phyloP scores from a whole-genome alignment of 2,113 vertebrate genomes.

The Galemys pyrenaicus region DNA sequence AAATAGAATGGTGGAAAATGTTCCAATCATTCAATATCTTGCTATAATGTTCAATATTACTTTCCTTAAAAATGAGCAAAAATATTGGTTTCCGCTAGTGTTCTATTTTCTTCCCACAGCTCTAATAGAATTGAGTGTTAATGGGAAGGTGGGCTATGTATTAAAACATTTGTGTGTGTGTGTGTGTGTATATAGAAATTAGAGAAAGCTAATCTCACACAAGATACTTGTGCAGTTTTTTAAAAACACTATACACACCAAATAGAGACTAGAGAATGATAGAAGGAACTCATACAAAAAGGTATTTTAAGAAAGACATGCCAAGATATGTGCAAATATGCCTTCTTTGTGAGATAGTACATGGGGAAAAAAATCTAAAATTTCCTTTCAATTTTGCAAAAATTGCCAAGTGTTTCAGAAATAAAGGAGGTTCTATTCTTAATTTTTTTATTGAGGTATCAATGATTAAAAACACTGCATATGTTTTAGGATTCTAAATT shows the following conservation, averaged over 20 bases:
- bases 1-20: not conserved
- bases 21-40: not conserved
- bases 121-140: not conserved
- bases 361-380: not conserved
- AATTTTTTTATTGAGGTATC: too few relatives aligned
- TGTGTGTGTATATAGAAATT: not conserved
- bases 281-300: not conserved
- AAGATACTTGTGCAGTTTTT: not conserved
- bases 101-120: not conserved
- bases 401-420: not conserved
- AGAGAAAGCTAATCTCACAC: not conserved
- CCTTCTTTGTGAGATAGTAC: not conserved
- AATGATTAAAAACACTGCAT: too few relatives aligned
- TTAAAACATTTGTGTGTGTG: not conserved
- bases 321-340: not conserved
- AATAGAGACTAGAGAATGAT: not conserved
- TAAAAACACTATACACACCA: not conserved
- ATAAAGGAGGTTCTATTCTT: not conserved
- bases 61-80: conserved; percentile 41
- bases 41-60: not conserved
- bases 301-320: not conserved
- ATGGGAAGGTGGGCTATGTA: not conserved
- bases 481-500: too few relatives aligned
- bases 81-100: not conserved
- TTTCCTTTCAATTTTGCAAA: not conserved